These are phyloP conservation scores for Silurus glanis DNA, from an alignment of 2,113 vertebrate species.

Conservation along the genomic window DNA sequence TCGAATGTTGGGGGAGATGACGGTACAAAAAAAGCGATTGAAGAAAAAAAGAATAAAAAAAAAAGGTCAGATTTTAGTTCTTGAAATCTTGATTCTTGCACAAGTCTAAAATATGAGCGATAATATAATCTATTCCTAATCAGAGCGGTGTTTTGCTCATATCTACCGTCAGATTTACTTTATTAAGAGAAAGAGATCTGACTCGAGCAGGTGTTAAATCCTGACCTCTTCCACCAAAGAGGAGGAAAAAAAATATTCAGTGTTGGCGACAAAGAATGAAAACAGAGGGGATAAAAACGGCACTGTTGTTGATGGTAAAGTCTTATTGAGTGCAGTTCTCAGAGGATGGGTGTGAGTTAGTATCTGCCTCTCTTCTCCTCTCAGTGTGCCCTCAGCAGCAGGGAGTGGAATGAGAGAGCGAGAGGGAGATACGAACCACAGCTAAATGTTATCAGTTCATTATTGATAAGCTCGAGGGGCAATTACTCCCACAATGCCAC, in stretches of 20 bases:
- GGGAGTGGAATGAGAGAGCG: slow-evolving; percentile 42
- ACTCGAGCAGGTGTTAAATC: not conserved
- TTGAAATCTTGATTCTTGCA: not conserved
- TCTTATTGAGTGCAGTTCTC: slow-evolving; percentile 25
- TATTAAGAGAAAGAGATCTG: not conserved
- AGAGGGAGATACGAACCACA: not conserved
- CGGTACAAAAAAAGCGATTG: no score
- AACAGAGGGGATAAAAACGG: not conserved
- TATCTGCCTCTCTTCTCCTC: slow-evolving; percentile 37
- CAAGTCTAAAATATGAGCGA: not conserved
- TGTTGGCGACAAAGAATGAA: not conserved
- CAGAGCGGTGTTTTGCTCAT: not conserved
- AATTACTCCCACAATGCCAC: slow-evolving; percentile 51
- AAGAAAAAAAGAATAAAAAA: not conserved
- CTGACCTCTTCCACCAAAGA: not conserved
- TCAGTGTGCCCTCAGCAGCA: slow-evolving; percentile 41
- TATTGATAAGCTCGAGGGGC: slow-evolving; percentile 53
- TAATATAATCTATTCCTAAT: not conserved
- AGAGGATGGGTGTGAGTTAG: slow-evolving; percentile 28
- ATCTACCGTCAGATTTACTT: not conserved
- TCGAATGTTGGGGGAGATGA: no score
- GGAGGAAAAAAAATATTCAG: not conserved
- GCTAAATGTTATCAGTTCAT: slow-evolving; percentile 56
- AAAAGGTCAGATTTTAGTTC: not conserved
- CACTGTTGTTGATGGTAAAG: slow-evolving; percentile 1